Conservation (phyloP, 2,113 vertebrate genomes). For the Ammodramus savannarum region DNA sequence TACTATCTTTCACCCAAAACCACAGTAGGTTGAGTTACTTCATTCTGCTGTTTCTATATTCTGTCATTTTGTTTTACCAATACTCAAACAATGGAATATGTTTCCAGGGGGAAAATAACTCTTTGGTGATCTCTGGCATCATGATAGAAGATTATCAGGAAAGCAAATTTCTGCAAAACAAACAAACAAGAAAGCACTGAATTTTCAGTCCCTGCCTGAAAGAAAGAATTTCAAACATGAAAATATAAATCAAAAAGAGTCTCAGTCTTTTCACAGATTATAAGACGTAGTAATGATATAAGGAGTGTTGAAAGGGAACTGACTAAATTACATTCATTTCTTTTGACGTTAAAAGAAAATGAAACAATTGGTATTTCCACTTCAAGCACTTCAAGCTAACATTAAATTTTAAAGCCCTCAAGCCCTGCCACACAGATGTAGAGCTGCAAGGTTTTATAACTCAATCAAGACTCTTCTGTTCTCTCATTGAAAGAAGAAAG, state of each 20-base stretch:
- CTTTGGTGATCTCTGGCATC: background rate
- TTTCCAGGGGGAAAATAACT: background rate
- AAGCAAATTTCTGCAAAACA: background rate
- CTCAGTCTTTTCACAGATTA: background rate
- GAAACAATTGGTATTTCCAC: background rate
- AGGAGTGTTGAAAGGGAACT: background rate
- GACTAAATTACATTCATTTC: background rate
- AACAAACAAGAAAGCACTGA: background rate
- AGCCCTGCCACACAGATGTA: background rate
- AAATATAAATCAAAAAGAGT: background rate
- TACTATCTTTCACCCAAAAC: background rate
- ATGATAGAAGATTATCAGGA: background rate
- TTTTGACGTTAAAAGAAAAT: slow-evolving; percentile 11
- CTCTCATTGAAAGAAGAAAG: background rate
- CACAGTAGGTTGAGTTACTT: background rate
- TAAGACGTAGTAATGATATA: background rate
- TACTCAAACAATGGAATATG: background rate
- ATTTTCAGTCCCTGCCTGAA: background rate
- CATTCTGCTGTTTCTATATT: background rate
- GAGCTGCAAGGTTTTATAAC: background rate
- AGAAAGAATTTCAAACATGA: background rate
- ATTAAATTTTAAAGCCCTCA: background rate
- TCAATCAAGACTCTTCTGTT: background rate
- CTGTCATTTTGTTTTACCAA: background rate
- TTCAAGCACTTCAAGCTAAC: background rate